phyloP scores from a whole-genome alignment of 2,888 invertebrate genomes.

The Biston betularia region DNA sequence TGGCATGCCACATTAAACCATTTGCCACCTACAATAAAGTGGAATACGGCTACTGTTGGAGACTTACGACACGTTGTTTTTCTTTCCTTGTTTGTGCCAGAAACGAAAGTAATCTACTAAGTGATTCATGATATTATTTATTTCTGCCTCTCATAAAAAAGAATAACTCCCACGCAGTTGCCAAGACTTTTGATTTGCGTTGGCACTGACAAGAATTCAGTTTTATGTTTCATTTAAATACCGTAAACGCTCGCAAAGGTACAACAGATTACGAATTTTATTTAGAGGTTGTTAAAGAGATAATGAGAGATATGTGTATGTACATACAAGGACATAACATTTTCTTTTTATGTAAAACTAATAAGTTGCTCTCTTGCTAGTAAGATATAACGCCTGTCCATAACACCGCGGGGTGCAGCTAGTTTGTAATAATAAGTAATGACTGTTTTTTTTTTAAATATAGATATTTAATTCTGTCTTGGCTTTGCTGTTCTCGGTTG shows the following conservation, averaged over 20 bases:
- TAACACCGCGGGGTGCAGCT: too few species aligned
- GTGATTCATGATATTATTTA: conserved; percentile 64
- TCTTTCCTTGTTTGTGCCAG: conserved; percentile 61
- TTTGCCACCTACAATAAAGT: conserved; percentile 3
- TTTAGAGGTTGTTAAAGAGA: too few species aligned
- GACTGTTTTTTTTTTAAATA: too few species aligned
- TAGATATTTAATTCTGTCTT: neutral
- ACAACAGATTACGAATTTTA: too few species aligned
- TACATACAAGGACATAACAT: too few species aligned
- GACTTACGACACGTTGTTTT: conserved; percentile 45
- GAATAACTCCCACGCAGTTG: conserved; percentile 44
- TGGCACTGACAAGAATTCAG: conserved; percentile 24
- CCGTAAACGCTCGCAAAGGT: conserved; percentile 1
- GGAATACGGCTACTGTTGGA: neutral
- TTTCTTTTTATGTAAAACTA: too few species aligned
- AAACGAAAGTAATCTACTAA: conserved; percentile 64
- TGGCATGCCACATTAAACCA: too few species aligned
- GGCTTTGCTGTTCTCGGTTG: neutral
- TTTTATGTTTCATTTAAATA: conserved; percentile 18
- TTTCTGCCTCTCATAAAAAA: conserved; percentile 47
- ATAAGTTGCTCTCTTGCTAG: too few species aligned
- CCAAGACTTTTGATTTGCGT: conserved; percentile 41
- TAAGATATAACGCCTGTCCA: too few species aligned
- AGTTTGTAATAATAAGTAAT: too few species aligned
- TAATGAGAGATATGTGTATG: too few species aligned